phyloP scores from a whole-genome alignment of 2,888 invertebrate genomes.

The Drosophila suboccidentalis region DNA sequence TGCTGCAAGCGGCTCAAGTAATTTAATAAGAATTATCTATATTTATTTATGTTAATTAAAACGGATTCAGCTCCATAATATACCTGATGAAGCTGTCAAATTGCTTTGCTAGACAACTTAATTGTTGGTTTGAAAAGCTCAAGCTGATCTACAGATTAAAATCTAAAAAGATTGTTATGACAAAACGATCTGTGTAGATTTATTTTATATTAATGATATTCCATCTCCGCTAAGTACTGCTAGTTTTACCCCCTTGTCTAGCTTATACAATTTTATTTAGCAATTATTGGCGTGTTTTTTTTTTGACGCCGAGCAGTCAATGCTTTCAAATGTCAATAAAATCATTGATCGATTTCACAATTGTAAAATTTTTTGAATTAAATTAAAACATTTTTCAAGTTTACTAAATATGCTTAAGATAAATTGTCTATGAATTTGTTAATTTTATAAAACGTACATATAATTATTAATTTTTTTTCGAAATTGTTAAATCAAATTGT shows the following conservation, averaged over 20 bases:
- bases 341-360: too few species aligned
- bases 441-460: too few species aligned
- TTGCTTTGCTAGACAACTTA: constrained; percentile 14
- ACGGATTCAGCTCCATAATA: not conserved
- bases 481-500: too few species aligned
- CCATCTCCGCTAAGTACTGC: not conserved
- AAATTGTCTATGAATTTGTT: too few species aligned
- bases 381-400: too few species aligned
- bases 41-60: constrained; percentile 21
- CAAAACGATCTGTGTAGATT: not conserved
- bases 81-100: constrained; percentile 10
- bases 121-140: constrained; percentile 2
- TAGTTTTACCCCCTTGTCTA: not conserved
- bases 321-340: too few species aligned
- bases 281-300: too few species aligned
- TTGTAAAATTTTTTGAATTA: too few species aligned
- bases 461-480: too few species aligned
- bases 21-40: constrained; percentile 6
- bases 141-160: not conserved
- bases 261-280: too few species aligned
- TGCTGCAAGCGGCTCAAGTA: constrained; percentile 60
- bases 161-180: not conserved
- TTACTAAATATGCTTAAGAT: too few species aligned
- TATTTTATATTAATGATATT: not conserved
- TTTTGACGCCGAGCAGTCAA: too few species aligned